Conservation (phyloP, 2,888 invertebrate species). For the Acrocyrtus sp. region DNA sequence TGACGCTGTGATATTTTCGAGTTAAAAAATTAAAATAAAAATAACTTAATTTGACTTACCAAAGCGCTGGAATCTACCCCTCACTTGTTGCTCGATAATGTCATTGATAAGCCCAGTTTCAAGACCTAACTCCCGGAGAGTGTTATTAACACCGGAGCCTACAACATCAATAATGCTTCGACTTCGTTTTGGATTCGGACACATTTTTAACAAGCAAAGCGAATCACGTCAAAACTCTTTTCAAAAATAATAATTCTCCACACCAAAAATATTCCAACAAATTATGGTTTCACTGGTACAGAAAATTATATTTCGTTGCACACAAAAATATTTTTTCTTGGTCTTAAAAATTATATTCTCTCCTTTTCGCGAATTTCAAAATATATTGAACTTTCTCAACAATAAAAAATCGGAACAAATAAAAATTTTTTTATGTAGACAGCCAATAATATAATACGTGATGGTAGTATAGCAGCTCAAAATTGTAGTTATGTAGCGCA, state of each 20-base stretch:
- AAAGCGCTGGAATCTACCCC: constrained; percentile 57
- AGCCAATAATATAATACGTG: background rate
- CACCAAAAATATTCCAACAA: too few species aligned
- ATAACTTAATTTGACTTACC: constrained; percentile 50
- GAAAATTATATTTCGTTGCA: too few species aligned
- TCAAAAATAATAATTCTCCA: too few species aligned
- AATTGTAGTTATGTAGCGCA: background rate
- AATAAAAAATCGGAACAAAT: background rate
- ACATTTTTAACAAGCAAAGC: too few species aligned
- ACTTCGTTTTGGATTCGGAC: constrained; percentile 57
- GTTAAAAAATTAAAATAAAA: background rate
- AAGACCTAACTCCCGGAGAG: constrained; percentile 56
- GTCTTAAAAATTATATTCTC: background rate
- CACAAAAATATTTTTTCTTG: background rate
- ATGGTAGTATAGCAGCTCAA: background rate
- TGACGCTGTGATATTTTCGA: too few species aligned
- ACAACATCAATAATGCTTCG: constrained; percentile 48
- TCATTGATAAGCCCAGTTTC: constrained; percentile 57
- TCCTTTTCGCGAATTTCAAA: background rate
- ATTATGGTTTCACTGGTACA: too few species aligned
- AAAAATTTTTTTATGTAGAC: background rate
- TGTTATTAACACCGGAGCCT: constrained; percentile 58
- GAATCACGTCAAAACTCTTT: too few species aligned
- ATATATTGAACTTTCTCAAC: background rate
- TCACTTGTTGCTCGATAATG: constrained; percentile 55